A percentile compares a stretch with the other conserved stretches of the same genome.
Evolutionary conservation across 2,888 invertebrate species (phyloP).

Genomic region (Polyploca ridens): DNA sequence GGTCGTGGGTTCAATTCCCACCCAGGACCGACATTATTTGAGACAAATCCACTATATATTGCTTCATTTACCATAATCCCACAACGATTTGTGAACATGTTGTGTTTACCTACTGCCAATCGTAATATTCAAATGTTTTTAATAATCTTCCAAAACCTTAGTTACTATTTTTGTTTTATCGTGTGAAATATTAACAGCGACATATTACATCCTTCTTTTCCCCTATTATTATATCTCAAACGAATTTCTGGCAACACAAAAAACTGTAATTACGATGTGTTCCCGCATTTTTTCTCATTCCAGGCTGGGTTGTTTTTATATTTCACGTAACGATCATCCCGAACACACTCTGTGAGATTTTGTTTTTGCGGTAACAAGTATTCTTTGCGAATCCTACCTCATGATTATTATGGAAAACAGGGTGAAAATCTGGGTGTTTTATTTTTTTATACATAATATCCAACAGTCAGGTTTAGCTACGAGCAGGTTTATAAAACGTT

Average conservation of each 20-base stretch:
- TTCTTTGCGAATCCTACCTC: not conserved
- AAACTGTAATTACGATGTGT: slow-evolving; percentile 39
- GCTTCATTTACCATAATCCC: too few relatives aligned
- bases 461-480: too few relatives aligned
- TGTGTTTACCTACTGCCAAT: too few relatives aligned
- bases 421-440: not conserved
- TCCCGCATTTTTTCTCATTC: slow-evolving; percentile 32
- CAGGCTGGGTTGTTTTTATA: slow-evolving; percentile 19
- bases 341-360: slow-evolving; percentile 10
- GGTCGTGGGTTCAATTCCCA: too few relatives aligned
- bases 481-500: not conserved
- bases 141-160: not conserved
- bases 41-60: too few relatives aligned
- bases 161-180: not conserved
- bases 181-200: not conserved
- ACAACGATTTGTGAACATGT: too few relatives aligned
- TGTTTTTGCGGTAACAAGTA: not conserved
- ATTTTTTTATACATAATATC: too few relatives aligned
- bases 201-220: not conserved
- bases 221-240: not conserved
- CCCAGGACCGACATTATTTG: too few relatives aligned
- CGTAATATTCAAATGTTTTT: not conserved
- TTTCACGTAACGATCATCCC: slow-evolving; percentile 17
- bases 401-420: not conserved
- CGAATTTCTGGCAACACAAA: slow-evolving; percentile 20